These are phyloP conservation scores for Picus viridis DNA, from an alignment of 2,797 vertebrate genomes.

Conservation along the genomic window DNA sequence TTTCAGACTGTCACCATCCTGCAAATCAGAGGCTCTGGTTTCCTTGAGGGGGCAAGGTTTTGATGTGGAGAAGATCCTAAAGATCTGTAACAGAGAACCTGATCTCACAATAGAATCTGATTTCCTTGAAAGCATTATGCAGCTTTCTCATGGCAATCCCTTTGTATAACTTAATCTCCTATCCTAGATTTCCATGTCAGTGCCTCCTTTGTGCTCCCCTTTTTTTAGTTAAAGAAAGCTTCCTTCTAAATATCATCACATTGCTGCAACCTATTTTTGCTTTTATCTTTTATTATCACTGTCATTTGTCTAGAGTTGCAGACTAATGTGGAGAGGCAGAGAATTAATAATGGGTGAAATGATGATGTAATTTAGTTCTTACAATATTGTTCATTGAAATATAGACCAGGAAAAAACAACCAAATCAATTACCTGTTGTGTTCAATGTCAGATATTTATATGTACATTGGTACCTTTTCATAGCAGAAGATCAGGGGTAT, in stretches of 20 bases:
- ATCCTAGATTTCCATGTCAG: not conserved
- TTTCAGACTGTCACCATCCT: not conserved
- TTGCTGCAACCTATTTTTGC: not conserved
- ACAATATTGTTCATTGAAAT: not conserved
- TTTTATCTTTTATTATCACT: not conserved
- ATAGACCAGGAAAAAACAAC: not conserved
- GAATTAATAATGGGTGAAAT: not conserved
- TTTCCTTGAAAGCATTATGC: not conserved
- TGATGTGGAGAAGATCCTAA: not conserved
- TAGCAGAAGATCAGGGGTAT: not conserved
- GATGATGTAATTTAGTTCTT: not conserved
- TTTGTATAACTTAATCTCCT: not conserved
- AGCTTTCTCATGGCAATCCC: not conserved
- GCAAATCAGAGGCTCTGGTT: not conserved
- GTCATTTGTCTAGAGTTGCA: not conserved
- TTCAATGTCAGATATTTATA: not conserved
- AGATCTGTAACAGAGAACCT: not conserved
- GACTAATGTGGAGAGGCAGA: not conserved
- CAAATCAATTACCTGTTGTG: not conserved
- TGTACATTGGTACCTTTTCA: not conserved
- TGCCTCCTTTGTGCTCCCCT: rapidly evolving
- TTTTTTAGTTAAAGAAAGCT: not conserved
- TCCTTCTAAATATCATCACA: not conserved
- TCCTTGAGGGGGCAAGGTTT: not conserved
- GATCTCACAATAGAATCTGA: not conserved